These are phyloP conservation scores for Scomber scombrus DNA, from an alignment of 2,113 vertebrate species.

Conservation along the genomic window DNA sequence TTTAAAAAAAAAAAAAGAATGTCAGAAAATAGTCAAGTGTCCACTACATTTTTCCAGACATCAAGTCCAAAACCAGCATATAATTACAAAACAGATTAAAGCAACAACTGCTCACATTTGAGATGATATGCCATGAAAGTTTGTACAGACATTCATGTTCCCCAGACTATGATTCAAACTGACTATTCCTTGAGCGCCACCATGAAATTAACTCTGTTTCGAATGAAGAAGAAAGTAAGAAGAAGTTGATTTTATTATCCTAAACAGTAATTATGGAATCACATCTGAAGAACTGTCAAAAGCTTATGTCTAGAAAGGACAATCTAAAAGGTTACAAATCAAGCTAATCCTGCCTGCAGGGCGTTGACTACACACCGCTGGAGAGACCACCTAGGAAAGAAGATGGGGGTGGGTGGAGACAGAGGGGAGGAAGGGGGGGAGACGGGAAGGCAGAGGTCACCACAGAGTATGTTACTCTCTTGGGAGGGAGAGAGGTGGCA, in stretches of 20 bases:
- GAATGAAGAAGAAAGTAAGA: no score
- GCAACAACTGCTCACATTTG: no score
- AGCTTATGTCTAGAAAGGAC: slow-evolving; percentile 28
- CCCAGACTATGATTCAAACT: no score
- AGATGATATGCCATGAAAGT: no score
- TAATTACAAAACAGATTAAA: no score
- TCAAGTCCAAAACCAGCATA: no score
- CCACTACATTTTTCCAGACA: no score
- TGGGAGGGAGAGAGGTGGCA: background rate
- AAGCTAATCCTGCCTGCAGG: slow-evolving; percentile 63
- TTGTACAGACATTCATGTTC: no score
- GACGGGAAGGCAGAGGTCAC: slow-evolving; percentile 55
- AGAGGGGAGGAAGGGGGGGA: background rate
- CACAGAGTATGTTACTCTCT: slow-evolving; percentile 27
- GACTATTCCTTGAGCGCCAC: no score
- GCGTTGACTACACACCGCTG: slow-evolving; percentile 32
- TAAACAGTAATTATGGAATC: background rate
- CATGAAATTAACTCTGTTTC: no score
- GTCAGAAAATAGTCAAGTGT: no score
- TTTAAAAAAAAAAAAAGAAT: no score
- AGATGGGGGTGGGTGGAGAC: background rate
- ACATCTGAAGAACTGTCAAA: background rate
- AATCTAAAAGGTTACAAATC: slow-evolving; percentile 64
- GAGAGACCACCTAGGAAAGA: slow-evolving; percentile 67
- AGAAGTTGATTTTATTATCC: background rate